A percentile compares a stretch with the other conserved stretches of the same genome.
Conservation (phyloP, 2,797 vertebrate species). For the Acanthurus lineatus region DNA sequence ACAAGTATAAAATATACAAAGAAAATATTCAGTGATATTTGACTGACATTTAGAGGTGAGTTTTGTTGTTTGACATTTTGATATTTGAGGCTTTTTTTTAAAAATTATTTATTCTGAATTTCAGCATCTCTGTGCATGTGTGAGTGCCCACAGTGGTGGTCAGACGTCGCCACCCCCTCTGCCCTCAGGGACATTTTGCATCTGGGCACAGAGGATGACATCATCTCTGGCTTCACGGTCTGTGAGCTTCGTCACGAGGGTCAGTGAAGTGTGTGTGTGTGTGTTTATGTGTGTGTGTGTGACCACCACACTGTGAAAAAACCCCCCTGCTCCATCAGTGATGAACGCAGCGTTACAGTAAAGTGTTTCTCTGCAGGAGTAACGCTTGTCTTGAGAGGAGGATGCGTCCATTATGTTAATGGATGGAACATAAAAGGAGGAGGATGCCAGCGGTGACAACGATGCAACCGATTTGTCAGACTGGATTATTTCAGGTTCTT, state of each 20-base stretch:
- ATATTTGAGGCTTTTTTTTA: not conserved
- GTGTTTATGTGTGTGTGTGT: slow-evolving; percentile 6
- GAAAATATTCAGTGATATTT: not conserved
- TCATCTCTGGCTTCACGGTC: slow-evolving; percentile 54
- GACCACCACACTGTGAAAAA: slow-evolving; percentile 41
- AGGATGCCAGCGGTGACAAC: slow-evolving; percentile 55
- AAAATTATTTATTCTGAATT: not conserved
- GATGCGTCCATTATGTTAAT: slow-evolving; percentile 75
- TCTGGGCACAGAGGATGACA: slow-evolving; percentile 61
- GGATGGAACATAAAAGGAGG: slow-evolving; percentile 25
- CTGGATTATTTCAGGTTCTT: slow-evolving; percentile 22
- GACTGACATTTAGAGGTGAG: slow-evolving; percentile 1
- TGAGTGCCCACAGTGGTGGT: slow-evolving; percentile 16
- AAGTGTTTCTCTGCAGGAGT: slow-evolving; percentile 43
- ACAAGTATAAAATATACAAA: not conserved
- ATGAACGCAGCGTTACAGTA: slow-evolving; percentile 37
- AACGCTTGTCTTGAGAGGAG: slow-evolving; percentile 39
- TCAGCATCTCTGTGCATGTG: not conserved
- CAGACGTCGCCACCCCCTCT: slow-evolving; percentile 37
- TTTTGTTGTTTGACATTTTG: slow-evolving; percentile 5
- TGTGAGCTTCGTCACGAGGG: slow-evolving; percentile 23
- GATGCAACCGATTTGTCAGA: slow-evolving; percentile 34
- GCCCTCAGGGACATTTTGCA: slow-evolving; percentile 44
- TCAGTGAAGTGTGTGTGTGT: slow-evolving; percentile 22
- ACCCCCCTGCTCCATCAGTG: slow-evolving; percentile 34